These are phyloP conservation scores for Helicoverpa assulta DNA, from an alignment of 2,888 invertebrate species.

Conservation along the genomic window DNA sequence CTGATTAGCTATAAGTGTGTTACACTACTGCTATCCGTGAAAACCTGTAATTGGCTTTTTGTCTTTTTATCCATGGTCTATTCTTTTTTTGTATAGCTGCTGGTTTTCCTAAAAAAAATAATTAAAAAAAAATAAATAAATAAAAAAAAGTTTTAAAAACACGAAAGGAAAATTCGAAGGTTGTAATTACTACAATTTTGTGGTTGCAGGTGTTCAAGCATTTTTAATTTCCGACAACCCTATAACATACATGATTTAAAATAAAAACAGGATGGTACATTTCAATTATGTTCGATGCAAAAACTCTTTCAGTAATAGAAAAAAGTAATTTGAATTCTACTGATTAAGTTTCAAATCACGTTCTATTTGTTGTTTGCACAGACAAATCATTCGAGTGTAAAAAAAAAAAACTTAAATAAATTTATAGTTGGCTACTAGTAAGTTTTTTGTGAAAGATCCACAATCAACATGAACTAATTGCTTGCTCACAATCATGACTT, in stretches of 20 bases:
- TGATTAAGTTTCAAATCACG: constrained; percentile 43
- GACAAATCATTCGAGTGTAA: constrained; percentile 10
- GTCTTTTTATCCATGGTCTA: too few species aligned
- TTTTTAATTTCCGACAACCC: constrained; percentile 23
- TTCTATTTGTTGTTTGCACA: constrained; percentile 18
- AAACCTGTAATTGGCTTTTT: too few species aligned
- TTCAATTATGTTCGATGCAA: constrained; percentile 31
- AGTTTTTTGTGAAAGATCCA: constrained; percentile 37
- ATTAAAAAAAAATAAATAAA: too few species aligned
- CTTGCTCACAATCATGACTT: constrained; percentile 32
- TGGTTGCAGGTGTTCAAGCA: constrained; percentile 25
- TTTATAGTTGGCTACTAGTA: constrained; percentile 21
- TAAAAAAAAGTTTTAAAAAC: constrained; percentile 46
- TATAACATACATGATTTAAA: constrained; percentile 19
- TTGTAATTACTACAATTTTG: constrained; percentile 46
- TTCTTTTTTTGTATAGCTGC: too few species aligned
- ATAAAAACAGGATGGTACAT: constrained; percentile 34
- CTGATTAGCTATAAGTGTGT: too few species aligned
- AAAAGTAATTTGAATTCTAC: constrained; percentile 35
- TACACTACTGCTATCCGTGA: too few species aligned
- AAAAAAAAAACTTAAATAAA: constrained; percentile 5
- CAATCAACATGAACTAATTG: constrained; percentile 33
- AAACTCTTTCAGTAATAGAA: constrained; percentile 23
- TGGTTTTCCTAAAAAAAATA: too few species aligned
- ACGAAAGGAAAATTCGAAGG: constrained; percentile 23